Evolutionary conservation across 1,140 invertebrate genomes (phyloP), one percentile per base, ranked within the genome.

Genomic region (Aradophagus sp.): DNA sequence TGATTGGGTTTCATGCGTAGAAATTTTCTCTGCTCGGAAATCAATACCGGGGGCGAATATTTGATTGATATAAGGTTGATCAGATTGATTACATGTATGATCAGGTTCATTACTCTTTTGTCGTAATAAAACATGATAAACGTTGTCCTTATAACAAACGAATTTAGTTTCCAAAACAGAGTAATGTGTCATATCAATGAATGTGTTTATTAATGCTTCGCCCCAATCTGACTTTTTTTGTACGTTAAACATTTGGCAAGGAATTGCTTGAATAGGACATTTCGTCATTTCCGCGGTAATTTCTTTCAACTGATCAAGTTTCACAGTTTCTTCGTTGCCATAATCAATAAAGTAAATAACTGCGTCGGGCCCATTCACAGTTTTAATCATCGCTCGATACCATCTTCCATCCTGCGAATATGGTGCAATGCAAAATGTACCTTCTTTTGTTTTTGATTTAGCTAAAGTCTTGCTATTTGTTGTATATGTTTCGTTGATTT

Each of bases 331-430:
- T 6, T 31, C 62, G 35, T 87, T 87, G 10, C 89, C 89, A 73
- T 88, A 90, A 73, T 91, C 89, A 2, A 90, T 75, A 71, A 89
- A 90, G 4, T 81, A 65, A 3, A 91, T 86, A 3, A 20, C 74
- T 1, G 55, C 81, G 2, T 20, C 53, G 1, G 31, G 14, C 10
- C 29, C 36, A 44, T 87, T 81, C 5, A 82, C 73, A 26, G 66
- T 71, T 69, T 84, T 83, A 11, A 90, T 79, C 11, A 84, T 32
- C 1, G 86, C 89, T 71, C 89, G 79, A 52, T 90, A 90, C 88
- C 88, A 89, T 13, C 65, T 75, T 0, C 77, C 59, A 77, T 89
- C 89, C 13, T 80, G 86, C 0, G 81, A 82, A 56, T 86, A 90
- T 41, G 87, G 83, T 19, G 89, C 88, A 87, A 83, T 19, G 89